A percentile compares a stretch with the other conserved stretches of the same genome.
These are phyloP conservation scores for Pedicia rivosa DNA, from an alignment of 2,888 invertebrate genomes.

Conservation along the genomic window DNA sequence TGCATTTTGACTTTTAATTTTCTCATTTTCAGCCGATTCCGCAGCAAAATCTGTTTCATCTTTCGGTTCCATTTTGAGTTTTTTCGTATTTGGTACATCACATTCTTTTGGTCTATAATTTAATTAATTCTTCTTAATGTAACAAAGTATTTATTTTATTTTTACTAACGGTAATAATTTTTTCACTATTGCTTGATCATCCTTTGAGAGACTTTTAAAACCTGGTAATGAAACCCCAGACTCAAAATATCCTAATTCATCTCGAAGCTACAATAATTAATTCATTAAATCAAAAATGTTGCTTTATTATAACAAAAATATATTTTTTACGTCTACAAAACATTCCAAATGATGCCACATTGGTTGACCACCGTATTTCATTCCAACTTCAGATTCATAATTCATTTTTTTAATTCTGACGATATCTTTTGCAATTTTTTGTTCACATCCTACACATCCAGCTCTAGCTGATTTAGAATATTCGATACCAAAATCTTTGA, in stretches of 20 bases:
- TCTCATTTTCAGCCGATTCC: constrained; percentile 38
- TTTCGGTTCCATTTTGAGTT: constrained; percentile 47
- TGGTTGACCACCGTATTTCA: constrained; percentile 67
- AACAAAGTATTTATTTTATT: too few relatives aligned
- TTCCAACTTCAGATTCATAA: constrained; percentile 63
- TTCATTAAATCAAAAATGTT: background rate
- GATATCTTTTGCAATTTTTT: constrained; percentile 59
- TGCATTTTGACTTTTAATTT: constrained; percentile 56
- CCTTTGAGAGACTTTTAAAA: constrained; percentile 46
- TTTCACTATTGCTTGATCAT: constrained; percentile 51
- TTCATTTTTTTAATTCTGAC: constrained; percentile 72
- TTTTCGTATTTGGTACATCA: constrained; percentile 45
- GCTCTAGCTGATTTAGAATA: constrained; percentile 77
- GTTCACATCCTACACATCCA: constrained; percentile 67
- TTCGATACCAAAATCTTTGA: constrained; percentile 59
- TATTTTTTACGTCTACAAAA: constrained; percentile 50
- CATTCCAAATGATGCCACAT: constrained; percentile 88
- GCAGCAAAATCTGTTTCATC: constrained; percentile 34
- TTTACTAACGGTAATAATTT: constrained; percentile 49
- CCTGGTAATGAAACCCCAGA: constrained; percentile 63
- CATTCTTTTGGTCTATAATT: constrained; percentile 20
- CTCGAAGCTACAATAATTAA: constrained; percentile 31
- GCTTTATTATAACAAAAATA: too few relatives aligned
- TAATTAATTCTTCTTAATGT: too few relatives aligned
- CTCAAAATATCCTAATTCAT: constrained; percentile 56